Evolutionary conservation across 92 coral and sea anemone species (phyloP).

Genomic region (Anthopleura xanthogrammica): DNA sequence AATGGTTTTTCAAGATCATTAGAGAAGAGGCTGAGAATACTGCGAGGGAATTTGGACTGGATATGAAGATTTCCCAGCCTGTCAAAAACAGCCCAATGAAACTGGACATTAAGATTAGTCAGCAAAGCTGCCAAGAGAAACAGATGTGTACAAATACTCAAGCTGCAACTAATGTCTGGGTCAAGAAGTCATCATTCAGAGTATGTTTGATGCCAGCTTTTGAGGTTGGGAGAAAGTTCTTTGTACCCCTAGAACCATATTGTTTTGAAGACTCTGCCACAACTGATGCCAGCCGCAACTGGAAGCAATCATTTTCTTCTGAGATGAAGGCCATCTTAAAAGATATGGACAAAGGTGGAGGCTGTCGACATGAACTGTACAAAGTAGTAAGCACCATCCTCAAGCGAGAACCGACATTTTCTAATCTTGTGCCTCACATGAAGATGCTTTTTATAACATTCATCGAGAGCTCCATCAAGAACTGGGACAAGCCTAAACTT

Average conservation of each 20-base stretch:
- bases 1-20: constrained; percentile 53
- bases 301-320: constrained; percentile 55
- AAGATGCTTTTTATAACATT: constrained; percentile 47
- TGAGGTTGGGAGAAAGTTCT: constrained; percentile 7
- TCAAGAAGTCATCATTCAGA: constrained; percentile 2
- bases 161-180: background rate
- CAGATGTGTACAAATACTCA: background rate
- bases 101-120: constrained; percentile 16
- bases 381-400: constrained; percentile 49
- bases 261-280: background rate
- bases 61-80: constrained; percentile 17
- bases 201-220: constrained; percentile 30
- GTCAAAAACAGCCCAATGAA: constrained; percentile 1
- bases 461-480: constrained; percentile 11
- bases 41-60: background rate
- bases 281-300: constrained; percentile 14
- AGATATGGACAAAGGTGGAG: constrained; percentile 59
- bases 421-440: constrained; percentile 38
- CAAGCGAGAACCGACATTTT: constrained; percentile 60
- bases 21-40: constrained; percentile 9
- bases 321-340: constrained; percentile 34
- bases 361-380: constrained; percentile 60
- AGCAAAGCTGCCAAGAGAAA: background rate
- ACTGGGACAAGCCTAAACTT: constrained; percentile 57
- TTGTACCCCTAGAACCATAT: constrained; percentile 17